These are phyloP conservation scores for Phoxinus phoxinus DNA, from an alignment of 2,113 vertebrate genomes.

Conservation along the genomic window DNA sequence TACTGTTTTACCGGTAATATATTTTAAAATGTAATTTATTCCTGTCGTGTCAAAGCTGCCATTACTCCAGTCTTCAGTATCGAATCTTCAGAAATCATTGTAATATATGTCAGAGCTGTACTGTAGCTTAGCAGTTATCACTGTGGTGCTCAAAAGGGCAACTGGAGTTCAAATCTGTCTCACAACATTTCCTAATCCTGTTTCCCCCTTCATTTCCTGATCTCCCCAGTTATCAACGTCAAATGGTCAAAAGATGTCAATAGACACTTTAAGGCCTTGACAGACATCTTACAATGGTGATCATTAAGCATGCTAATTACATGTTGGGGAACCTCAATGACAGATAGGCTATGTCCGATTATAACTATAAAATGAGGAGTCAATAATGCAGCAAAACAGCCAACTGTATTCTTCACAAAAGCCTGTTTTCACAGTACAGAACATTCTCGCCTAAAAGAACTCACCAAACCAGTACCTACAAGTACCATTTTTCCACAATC, in stretches of 20 bases:
- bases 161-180: background rate
- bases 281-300: background rate
- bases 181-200: background rate
- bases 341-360: background rate
- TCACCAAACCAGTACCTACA: slow-evolving; percentile 55
- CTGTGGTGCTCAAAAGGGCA: background rate
- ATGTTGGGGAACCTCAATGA: background rate
- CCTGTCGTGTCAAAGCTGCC: no score
- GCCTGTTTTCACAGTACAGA: slow-evolving; percentile 3
- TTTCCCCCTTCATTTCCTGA: background rate
- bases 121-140: background rate
- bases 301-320: background rate
- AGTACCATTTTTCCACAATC: slow-evolving; percentile 61
- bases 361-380: background rate
- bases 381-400: no score
- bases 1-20: no score
- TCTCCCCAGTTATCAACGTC: background rate
- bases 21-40: no score
- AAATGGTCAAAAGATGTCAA: background rate
- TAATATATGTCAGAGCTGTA: background rate
- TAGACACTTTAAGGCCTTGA: background rate
- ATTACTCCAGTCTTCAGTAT: no score
- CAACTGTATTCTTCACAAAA: slow-evolving; percentile 8
- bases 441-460: slow-evolving; percentile 23
- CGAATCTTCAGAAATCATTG: no score